Conservation (phyloP, 2,113 vertebrate species). For the Acanthochromis polyacanthus region DNA sequence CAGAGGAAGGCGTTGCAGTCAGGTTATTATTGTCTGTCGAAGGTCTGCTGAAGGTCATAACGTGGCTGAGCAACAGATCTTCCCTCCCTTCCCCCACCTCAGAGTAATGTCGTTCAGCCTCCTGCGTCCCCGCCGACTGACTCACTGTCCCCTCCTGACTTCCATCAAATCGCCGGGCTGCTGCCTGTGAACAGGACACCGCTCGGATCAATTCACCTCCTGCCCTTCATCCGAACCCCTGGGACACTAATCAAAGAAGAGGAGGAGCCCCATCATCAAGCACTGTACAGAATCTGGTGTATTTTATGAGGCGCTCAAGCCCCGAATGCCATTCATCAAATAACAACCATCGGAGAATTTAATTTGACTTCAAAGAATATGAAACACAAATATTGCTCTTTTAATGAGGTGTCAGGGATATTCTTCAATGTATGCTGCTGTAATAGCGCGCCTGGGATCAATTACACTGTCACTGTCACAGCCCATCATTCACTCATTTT, state of each 20-base stretch:
- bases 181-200: conserved; percentile 64
- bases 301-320: conserved; percentile 5
- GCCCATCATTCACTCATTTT: conserved; percentile 68
- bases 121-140: conserved; percentile 18
- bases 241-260: conserved; percentile 67
- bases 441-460: conserved; percentile 64
- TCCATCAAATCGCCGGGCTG: conserved; percentile 56
- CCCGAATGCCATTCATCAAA: conserved; percentile 56
- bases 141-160: conserved; percentile 56
- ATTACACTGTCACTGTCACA: conserved; percentile 65
- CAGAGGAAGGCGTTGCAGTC: conserved; percentile 38
- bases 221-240: conserved; percentile 69
- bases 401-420: conserved; percentile 62
- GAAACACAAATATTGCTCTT: conserved; percentile 58
- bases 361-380: conserved; percentile 56
- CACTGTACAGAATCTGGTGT: conserved; percentile 8
- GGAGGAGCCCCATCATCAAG: conserved; percentile 45
- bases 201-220: conserved; percentile 76
- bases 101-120: conserved; percentile 57
- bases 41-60: conserved; percentile 77
- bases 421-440: conserved; percentile 52
- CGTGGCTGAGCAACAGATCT: conserved; percentile 57
- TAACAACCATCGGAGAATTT: conserved; percentile 44
- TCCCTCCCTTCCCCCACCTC: conserved; percentile 30
- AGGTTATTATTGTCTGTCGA: conserved; percentile 67